Base-by-base conservation (phyloP, 2,888 invertebrate genomes). In the Drosophila melanosoma region DNA sequence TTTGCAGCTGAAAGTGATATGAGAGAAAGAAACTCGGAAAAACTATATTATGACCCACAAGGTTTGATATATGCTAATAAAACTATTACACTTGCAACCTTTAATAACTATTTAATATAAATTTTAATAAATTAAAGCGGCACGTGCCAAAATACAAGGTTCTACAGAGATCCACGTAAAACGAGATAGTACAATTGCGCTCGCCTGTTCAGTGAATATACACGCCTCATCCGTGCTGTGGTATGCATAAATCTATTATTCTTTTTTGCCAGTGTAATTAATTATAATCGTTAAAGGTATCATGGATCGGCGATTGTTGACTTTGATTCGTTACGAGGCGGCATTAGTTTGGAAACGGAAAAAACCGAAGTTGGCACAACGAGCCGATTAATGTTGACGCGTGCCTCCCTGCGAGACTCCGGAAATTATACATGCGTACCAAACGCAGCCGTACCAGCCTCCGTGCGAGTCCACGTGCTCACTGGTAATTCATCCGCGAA, bases 381-480 rank as follows among this genome's bases (percentile, higher is more conserved):
- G 76, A 97, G 97, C 94, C 96, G 94, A 90, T 94, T 98, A 79
- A 95, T 97, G 93, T 96, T 98, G 82, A 97, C 97, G 36, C 96
- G 97, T 90, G 98, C 98, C 42, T 95, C 96, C 53, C 94, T 97
- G 79, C 95, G 96, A 15, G 97, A 97, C 94, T 97, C 97, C 59
- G 97, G 98, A 87, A 97, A 97, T 94, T 98, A 98, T 93, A 97
- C 97, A 48, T 98, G 98, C 93, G 96, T 97, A 88, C 98, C 98
- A 72, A 95, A 96, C 92, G 96, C 96, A 89, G 97, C 97, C 58
- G 96, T 97, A 90, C 96, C 97, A 1, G 96, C 96, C 53, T 96
- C 96, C 53, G 96, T 97, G 58, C 95, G 96, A 76, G 97, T 97
- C 66, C 97, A 97, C 92, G 97, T 97, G 61, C 95, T 97, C 67